A percentile compares a stretch with the other conserved stretches of the same genome.
These are phyloP conservation scores for Zygaena filipendulae DNA, from an alignment of 2,888 invertebrate species.

Conservation along the genomic window DNA sequence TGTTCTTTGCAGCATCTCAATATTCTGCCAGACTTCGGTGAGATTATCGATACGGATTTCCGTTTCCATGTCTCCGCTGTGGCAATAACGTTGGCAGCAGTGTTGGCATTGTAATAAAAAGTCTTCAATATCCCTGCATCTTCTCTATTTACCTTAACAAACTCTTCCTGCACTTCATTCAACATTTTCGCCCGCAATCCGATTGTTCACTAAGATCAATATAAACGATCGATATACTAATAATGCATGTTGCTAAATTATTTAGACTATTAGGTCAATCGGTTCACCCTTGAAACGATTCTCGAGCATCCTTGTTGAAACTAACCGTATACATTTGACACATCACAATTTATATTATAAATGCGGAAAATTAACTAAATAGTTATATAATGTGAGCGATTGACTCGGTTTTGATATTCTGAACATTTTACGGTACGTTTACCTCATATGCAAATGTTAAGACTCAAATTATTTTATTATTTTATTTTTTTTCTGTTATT, in stretches of 20 bases:
- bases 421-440: conserved; percentile 7
- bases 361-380: no score
- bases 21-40: conserved; percentile 43
- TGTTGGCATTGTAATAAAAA: conserved; percentile 25
- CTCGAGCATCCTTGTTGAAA: no score
- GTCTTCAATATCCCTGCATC: conserved; percentile 35
- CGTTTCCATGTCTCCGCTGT: conserved; percentile 36
- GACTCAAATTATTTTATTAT: no score
- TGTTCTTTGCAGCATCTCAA: conserved; percentile 19
- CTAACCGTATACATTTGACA: no score
- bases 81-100: conserved; percentile 22
- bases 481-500: no score
- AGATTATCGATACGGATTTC: conserved; percentile 45
- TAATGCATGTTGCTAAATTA: no score
- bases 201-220: conserved; percentile 9
- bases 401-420: no score
- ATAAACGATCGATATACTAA: conserved; percentile 15
- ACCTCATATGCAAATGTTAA: no score
- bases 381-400: no score
- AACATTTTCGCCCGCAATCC: conserved; percentile 28
- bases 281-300: no score
- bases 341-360: no score
- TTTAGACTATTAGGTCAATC: no score
- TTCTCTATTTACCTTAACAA: conserved; percentile 34
- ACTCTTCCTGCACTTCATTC: conserved; percentile 32